These are phyloP conservation scores for Sebastolobus alascanus DNA, from an alignment of 2,797 vertebrate species.

Conservation along the genomic window DNA sequence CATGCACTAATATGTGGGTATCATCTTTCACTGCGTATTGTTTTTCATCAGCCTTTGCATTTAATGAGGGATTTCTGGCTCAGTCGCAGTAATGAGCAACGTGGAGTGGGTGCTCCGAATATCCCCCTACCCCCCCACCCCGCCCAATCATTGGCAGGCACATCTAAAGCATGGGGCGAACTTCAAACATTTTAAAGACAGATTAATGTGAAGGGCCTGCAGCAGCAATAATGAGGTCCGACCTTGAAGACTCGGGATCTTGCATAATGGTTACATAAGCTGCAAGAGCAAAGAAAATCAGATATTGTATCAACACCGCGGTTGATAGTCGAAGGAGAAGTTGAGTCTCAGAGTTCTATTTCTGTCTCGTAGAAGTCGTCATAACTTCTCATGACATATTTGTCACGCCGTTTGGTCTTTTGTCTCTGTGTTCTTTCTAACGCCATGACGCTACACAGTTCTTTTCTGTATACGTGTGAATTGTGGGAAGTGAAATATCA, in stretches of 20 bases:
- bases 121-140: background rate
- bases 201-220: slow-evolving; percentile 67
- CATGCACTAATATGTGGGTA: background rate
- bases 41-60: slow-evolving; percentile 38
- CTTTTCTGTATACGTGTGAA: background rate
- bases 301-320: slow-evolving; percentile 40
- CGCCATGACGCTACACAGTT: background rate
- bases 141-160: slow-evolving; percentile 61
- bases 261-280: slow-evolving; percentile 70
- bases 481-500: slow-evolving; percentile 18
- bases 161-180: slow-evolving; percentile 61
- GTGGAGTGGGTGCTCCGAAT: slow-evolving; percentile 45
- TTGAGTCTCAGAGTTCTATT: background rate
- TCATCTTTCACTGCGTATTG: slow-evolving; percentile 39
- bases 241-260: slow-evolving; percentile 57
- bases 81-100: slow-evolving; percentile 56
- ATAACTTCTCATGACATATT: background rate
- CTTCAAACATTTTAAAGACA: slow-evolving; percentile 71
- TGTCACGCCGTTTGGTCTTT: background rate
- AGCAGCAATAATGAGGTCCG: slow-evolving; percentile 60
- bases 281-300: slow-evolving; percentile 49
- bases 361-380: background rate
- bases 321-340: slow-evolving; percentile 24
- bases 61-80: slow-evolving; percentile 69
- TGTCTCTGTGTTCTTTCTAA: background rate